Conservation (phyloP, 2,888 invertebrate genomes). For the Endomychus coccineus region DNA sequence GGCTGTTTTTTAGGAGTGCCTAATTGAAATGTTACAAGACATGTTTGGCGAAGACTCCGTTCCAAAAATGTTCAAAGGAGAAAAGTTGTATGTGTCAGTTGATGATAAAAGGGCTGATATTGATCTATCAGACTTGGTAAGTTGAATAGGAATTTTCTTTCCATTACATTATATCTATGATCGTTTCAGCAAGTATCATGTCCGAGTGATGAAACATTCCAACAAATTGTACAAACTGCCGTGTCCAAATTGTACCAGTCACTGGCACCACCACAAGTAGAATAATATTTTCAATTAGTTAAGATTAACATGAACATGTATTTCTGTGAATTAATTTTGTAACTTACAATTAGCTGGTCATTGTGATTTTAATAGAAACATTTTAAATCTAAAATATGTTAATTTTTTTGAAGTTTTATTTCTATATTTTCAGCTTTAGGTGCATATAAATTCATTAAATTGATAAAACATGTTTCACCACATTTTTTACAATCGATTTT, state of each 20-base stretch:
- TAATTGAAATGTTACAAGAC: conserved; percentile 83
- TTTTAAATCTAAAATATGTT: no score
- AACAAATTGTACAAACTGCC: conserved; percentile 79
- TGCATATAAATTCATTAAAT: no score
- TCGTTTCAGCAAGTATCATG: conserved; percentile 66
- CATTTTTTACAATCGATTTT: no score
- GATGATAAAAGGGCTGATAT: conserved; percentile 80
- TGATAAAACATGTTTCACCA: no score
- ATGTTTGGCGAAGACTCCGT: conserved; percentile 95
- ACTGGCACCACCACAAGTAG: conserved; percentile 53
- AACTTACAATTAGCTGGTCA: no score
- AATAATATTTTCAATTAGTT: no score
- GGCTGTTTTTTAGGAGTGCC: conserved; percentile 57
- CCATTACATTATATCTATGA: background rate
- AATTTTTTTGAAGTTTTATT: no score
- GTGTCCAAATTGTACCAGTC: conserved; percentile 79
- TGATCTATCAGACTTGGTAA: conserved; percentile 70
- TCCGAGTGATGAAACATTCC: conserved; percentile 69
- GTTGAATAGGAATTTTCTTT: conserved; percentile 21
- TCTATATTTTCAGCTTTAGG: no score
- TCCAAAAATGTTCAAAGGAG: conserved; percentile 88
- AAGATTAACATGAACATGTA: no score
- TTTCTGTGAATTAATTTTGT: no score
- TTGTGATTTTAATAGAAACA: no score
- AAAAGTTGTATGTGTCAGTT: conserved; percentile 76